phyloP scores from a whole-genome alignment of 2,113 vertebrate species.

The Phaethon lepturus region DNA sequence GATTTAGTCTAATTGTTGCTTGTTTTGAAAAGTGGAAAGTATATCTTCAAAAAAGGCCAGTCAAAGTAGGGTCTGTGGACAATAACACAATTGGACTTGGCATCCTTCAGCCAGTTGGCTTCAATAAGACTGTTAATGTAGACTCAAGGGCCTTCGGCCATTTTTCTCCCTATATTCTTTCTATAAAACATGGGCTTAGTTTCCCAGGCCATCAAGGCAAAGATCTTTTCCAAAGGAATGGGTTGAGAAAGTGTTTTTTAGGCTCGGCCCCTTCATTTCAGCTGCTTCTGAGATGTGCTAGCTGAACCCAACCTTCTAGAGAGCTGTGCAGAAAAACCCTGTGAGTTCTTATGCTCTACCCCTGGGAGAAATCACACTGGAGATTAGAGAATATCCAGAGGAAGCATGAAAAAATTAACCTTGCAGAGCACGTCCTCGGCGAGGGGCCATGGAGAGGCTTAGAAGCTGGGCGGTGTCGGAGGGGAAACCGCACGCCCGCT shows the following conservation, averaged over 20 bases:
- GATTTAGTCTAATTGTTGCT: constrained; percentile 25
- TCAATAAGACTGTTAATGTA: background rate
- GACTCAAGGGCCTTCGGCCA: background rate
- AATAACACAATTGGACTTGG: background rate
- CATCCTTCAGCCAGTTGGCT: background rate
- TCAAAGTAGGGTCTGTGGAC: background rate
- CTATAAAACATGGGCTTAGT: background rate
- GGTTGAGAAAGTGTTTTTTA: background rate
- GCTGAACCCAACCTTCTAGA: background rate
- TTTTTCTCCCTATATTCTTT: background rate
- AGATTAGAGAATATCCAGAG: background rate
- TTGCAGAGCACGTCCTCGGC: background rate
- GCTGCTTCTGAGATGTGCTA: background rate
- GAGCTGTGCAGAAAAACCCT: background rate
- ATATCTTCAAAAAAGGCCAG: background rate
- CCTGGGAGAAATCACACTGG: background rate
- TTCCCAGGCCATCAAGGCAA: background rate
- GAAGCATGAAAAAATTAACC: constrained; percentile 11
- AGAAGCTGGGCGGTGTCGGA: fast-evolving
- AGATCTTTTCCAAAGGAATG: background rate
- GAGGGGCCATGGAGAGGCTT: background rate
- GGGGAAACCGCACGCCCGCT: background rate
- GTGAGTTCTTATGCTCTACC: background rate
- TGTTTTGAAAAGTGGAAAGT: background rate
- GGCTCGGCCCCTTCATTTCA: background rate